Conservation (phyloP, 2,888 invertebrate species). For the Beris morrisii region DNA sequence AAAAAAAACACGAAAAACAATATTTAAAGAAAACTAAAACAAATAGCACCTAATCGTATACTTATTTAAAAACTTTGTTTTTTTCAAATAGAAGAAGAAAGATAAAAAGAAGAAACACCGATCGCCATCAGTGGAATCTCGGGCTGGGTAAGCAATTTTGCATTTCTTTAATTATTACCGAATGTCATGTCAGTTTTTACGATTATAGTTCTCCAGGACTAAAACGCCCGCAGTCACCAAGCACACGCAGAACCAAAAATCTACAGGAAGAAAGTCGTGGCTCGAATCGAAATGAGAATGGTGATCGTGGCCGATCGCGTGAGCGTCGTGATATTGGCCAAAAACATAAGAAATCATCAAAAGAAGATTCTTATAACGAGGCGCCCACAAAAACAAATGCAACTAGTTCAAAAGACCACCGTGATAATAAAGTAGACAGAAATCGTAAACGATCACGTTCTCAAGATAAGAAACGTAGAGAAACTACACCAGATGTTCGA, state of each 20-base stretch:
- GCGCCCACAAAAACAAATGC: too few relatives aligned
- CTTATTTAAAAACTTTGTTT: slow-evolving; percentile 7
- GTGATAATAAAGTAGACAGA: not conserved
- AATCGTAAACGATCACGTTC: slow-evolving; percentile 31
- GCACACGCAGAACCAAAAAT: not conserved
- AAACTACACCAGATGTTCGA: slow-evolving; percentile 32
- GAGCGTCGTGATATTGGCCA: slow-evolving; percentile 43
- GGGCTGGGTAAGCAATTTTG: slow-evolving; percentile 58
- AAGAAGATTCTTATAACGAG: slow-evolving; percentile 4
- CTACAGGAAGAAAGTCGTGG: slow-evolving; percentile 1
- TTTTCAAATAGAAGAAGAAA: slow-evolving; percentile 60
- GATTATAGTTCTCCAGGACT: slow-evolving; percentile 16
- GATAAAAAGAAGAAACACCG: slow-evolving; percentile 61
- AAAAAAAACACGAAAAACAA: not conserved
- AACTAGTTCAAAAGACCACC: slow-evolving; percentile 11
- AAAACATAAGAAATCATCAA: slow-evolving; percentile 2
- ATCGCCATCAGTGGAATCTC: slow-evolving; percentile 60
- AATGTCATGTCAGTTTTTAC: not conserved
- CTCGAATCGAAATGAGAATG: slow-evolving; percentile 14
- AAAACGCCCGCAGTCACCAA: slow-evolving; percentile 14
- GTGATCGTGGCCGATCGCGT: slow-evolving; percentile 46
- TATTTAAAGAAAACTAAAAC: slow-evolving; percentile 16
- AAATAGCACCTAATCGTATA: slow-evolving; percentile 4
- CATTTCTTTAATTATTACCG: not conserved
- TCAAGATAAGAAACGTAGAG: slow-evolving; percentile 32